Conservation (phyloP, 1,140 invertebrate genomes). For the Bombus waltoni region DNA sequence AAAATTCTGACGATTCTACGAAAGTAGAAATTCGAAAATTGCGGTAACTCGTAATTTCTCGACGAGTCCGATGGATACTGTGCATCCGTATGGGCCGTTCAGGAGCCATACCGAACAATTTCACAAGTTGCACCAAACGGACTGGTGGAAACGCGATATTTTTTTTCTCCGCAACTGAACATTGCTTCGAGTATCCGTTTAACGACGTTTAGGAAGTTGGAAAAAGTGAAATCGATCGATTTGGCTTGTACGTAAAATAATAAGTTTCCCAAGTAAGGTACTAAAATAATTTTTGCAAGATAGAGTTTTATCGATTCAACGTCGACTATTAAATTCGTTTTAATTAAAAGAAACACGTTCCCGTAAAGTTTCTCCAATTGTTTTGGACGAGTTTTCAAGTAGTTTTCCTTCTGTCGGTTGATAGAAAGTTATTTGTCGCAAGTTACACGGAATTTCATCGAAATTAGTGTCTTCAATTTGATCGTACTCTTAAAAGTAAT, state of each 20-base stretch:
- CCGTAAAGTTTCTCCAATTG: neutral
- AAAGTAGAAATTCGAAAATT: neutral
- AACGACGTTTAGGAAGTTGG: too few relatives aligned
- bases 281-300: too few relatives aligned
- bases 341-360: neutral
- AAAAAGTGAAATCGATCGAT: too few relatives aligned
- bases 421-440: neutral
- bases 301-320: too few relatives aligned
- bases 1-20: too few relatives aligned
- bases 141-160: too few relatives aligned
- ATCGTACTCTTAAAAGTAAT: neutral
- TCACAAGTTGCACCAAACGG: rapidly evolving
- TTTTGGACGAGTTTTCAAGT: neutral
- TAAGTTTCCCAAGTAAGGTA: too few relatives aligned
- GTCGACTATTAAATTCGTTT: neutral
- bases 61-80: rapidly evolving
- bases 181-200: rapidly evolving
- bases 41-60: too few relatives aligned
- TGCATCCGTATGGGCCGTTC: too few relatives aligned
- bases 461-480: neutral
- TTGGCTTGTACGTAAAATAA: rapidly evolving
- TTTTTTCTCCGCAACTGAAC: too few relatives aligned
- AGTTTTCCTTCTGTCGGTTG: neutral
- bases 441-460: neutral
- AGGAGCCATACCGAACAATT: too few relatives aligned